phyloP scores from a whole-genome alignment of 2,113 vertebrate genomes.

The Ammospiza nelsoni region DNA sequence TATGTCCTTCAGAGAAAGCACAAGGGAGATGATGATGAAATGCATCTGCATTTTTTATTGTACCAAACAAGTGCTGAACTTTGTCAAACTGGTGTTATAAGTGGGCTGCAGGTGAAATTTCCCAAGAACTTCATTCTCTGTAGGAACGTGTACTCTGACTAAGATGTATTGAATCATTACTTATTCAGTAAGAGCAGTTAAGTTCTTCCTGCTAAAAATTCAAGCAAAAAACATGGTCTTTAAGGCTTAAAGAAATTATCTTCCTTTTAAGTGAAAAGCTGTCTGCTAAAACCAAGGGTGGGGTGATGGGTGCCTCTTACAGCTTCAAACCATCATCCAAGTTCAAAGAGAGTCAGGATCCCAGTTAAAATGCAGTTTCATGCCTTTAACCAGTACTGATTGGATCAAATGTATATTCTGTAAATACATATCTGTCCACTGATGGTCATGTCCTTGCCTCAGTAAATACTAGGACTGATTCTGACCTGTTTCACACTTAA shows the following conservation, averaged over 20 bases:
- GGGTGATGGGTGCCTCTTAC: neutral
- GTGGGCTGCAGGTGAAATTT: constrained; percentile 7
- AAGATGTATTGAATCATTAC: constrained; percentile 40
- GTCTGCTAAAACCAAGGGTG: neutral
- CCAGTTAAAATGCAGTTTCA: neutral
- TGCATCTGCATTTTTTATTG: neutral
- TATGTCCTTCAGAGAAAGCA: neutral
- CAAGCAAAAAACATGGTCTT: neutral
- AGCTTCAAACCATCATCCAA: neutral
- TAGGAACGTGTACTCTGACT: constrained; percentile 19
- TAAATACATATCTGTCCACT: neutral
- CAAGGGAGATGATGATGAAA: neutral
- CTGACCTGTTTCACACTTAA: neutral
- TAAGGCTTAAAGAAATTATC: neutral
- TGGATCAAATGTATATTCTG: neutral
- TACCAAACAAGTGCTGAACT: neutral
- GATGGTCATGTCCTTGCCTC: neutral
- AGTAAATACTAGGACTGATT: neutral
- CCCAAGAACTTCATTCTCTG: neutral
- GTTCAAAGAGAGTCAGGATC: neutral
- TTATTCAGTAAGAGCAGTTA: constrained; percentile 26
- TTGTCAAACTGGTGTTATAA: neutral
- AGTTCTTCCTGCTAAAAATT: constrained; percentile 17
- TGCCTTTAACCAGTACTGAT: neutral
- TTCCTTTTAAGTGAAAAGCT: neutral